phyloP scores from a whole-genome alignment of 2,888 invertebrate species.

The Cephus sareptanus region DNA sequence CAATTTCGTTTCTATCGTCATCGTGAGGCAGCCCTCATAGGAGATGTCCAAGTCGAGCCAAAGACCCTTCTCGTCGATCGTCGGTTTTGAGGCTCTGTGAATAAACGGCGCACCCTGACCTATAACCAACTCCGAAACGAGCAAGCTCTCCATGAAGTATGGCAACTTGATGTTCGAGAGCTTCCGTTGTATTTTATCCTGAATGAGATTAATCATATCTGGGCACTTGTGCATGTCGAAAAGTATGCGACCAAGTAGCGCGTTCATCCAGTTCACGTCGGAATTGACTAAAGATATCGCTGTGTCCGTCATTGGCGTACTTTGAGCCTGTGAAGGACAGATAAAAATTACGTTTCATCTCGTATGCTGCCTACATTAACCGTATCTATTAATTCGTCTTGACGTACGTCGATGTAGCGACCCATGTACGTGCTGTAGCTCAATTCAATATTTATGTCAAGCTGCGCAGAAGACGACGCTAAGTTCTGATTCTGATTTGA shows the following conservation, averaged over 20 bases:
- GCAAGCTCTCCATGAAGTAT: slow-evolving; percentile 87
- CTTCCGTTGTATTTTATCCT: slow-evolving; percentile 86
- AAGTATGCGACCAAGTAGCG: slow-evolving; percentile 79
- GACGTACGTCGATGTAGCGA: slow-evolving; percentile 52
- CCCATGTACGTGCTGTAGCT: slow-evolving; percentile 58
- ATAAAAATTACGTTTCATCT: too few species aligned
- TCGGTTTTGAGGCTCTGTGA: slow-evolving; percentile 73
- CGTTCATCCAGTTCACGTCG: slow-evolving; percentile 82
- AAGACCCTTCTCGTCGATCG: slow-evolving; percentile 83
- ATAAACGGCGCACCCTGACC: slow-evolving; percentile 77
- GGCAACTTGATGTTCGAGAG: slow-evolving; percentile 88
- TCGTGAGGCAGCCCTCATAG: slow-evolving; percentile 82
- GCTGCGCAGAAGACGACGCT: slow-evolving; percentile 28
- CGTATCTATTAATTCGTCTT: too few species aligned
- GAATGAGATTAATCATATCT: slow-evolving; percentile 76
- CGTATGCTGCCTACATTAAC: too few species aligned
- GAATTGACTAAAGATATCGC: slow-evolving; percentile 38
- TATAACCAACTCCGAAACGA: slow-evolving; percentile 80
- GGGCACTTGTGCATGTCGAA: slow-evolving; percentile 86
- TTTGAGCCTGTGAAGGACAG: slow-evolving; percentile 27
- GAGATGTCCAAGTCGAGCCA: slow-evolving; percentile 89
- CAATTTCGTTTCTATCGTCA: slow-evolving; percentile 89
- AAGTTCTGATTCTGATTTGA: slow-evolving; percentile 13
- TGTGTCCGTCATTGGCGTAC: slow-evolving; percentile 34
- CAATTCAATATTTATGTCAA: slow-evolving; percentile 49